Percentiles rank a stretch among this genome's conserved stretches.
Conservation (phyloP, 2,113 vertebrate genomes). For the Anser brachyrhynchus region DNA sequence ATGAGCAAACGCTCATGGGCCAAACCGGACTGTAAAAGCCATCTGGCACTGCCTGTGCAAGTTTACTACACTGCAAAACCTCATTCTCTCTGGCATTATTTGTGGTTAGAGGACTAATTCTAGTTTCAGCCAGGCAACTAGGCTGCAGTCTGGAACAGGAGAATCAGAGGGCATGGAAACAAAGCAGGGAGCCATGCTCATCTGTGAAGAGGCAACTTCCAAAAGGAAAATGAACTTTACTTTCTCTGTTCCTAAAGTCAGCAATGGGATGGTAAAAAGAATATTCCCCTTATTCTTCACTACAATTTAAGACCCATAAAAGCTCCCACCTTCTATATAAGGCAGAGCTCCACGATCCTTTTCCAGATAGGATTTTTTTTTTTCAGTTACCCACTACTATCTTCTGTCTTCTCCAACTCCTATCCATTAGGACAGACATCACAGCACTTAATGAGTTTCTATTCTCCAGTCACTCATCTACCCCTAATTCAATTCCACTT, state of each 20-base stretch:
- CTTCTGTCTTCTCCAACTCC: not conserved
- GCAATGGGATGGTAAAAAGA: not conserved
- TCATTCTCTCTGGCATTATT: constrained; percentile 53
- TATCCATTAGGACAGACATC: not conserved
- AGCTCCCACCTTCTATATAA: not conserved
- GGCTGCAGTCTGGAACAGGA: not conserved
- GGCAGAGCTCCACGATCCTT: not conserved
- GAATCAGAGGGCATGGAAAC: constrained; percentile 30
- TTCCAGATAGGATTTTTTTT: not conserved
- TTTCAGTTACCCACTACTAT: not conserved
- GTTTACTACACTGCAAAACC: constrained; percentile 39
- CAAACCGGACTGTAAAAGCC: constrained; percentile 69
- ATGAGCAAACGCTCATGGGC: constrained; percentile 34
- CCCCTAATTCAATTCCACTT: not conserved
- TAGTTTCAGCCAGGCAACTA: constrained; percentile 34
- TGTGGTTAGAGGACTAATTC: constrained; percentile 53
- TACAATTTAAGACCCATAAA: not conserved
- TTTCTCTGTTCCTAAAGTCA: not conserved
- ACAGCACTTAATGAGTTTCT: not conserved
- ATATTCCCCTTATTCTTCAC: not conserved
- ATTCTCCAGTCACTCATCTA: not conserved
- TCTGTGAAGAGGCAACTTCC: constrained; percentile 14
- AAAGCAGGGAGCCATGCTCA: constrained; percentile 13
- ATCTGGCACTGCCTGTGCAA: constrained; percentile 54
- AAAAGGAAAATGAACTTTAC: constrained; percentile 33